These are phyloP conservation scores for Platalea minor DNA, from an alignment of 2,797 vertebrate species.

Conservation along the genomic window DNA sequence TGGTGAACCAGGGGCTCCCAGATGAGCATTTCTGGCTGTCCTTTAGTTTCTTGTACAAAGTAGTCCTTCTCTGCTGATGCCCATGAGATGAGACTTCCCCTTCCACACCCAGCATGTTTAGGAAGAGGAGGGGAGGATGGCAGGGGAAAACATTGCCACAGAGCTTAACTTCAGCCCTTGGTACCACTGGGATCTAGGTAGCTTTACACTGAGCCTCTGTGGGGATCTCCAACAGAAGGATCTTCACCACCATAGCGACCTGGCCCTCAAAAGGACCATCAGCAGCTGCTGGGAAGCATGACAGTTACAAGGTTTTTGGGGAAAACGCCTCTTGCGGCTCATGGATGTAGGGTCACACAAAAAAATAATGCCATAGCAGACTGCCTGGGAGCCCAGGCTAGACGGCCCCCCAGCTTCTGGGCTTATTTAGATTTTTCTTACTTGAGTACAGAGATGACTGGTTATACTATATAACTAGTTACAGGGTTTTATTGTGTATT, in stretches of 20 bases:
- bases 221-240: background rate
- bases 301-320: background rate
- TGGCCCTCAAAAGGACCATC: background rate
- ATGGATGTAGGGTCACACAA: background rate
- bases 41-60: background rate
- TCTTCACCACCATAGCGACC: background rate
- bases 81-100: background rate
- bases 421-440: background rate
- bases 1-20: background rate
- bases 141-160: background rate
- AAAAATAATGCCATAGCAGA: background rate
- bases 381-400: background rate
- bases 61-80: background rate
- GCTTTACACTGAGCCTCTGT: rapidly evolving
- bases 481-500: rapidly evolving
- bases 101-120: background rate
- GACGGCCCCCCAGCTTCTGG: background rate
- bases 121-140: background rate
- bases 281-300: background rate
- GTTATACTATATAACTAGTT: background rate
- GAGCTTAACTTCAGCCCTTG: background rate
- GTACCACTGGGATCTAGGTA: background rate
- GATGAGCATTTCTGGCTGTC: background rate
- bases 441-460: background rate
- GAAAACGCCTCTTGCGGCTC: background rate